A percentile compares a stretch with the other conserved stretches of the same genome.
phyloP scores from a whole-genome alignment of 2,797 vertebrate genomes.

The Cyprinodon diabolis region DNA sequence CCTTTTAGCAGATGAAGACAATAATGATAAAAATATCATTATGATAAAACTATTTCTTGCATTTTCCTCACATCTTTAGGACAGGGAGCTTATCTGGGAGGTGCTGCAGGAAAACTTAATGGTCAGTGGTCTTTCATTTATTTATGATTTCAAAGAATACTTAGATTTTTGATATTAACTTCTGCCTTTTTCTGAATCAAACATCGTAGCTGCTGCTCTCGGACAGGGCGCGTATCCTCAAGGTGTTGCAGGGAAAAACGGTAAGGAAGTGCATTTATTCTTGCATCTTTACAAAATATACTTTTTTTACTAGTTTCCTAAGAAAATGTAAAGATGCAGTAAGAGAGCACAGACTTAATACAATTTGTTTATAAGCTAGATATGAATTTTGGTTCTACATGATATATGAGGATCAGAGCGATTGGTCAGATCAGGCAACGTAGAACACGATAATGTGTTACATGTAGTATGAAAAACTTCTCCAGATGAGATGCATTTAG shows the following conservation, averaged over 20 bases:
- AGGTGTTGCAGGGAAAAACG: constrained; percentile 35
- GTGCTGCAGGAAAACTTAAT: constrained; percentile 71
- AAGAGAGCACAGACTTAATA: background rate
- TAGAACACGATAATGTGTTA: background rate
- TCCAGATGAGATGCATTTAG: background rate
- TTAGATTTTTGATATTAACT: background rate
- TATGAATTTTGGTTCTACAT: background rate
- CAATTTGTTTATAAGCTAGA: background rate
- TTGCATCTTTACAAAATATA: background rate
- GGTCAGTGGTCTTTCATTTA: constrained; percentile 46
- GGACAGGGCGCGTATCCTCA: constrained; percentile 62
- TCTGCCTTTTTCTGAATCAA: background rate
- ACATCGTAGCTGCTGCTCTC: constrained; percentile 41
- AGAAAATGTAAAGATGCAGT: background rate
- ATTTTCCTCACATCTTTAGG: constrained; percentile 63
- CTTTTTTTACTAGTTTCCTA: background rate
- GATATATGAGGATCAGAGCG: background rate
- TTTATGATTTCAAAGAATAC: background rate
- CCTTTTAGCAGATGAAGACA: constrained; percentile 4
- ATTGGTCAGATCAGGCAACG: background rate
- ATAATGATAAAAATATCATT: background rate
- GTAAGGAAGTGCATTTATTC: constrained; percentile 29
- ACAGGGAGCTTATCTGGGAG: constrained; percentile 68
- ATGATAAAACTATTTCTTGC: constrained; percentile 18
- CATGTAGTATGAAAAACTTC: background rate